Evolutionary conservation across 1,140 invertebrate species (phyloP), one percentile per base, ranked within the genome.

Genomic region (Drosophila carrolli): DNA sequence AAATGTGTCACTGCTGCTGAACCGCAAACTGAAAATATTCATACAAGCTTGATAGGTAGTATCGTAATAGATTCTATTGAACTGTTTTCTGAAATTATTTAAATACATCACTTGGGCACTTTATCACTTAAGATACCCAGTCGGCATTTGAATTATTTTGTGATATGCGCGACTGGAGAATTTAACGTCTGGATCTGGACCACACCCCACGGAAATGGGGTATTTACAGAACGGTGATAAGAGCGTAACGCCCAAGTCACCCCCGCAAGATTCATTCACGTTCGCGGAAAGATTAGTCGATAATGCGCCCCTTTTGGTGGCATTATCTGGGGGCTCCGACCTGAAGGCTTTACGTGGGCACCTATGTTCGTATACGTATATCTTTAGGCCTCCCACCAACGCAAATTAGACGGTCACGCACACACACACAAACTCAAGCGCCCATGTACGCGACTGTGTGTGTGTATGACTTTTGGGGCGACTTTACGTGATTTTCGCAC

Each of bases 131-230:
- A 55, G 41, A 74, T 27, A 29, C 19, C 9, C 10, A 43, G 9
- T 27, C 40, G 14, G n/a, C 37, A 48, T 54, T 60, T 60, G 2
- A 38, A 41, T 59, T 58, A 29, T 74, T 74, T 62, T 35, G n/a
- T 9, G 32, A 70, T 70, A 32, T 38, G 47, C 48, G 7, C 63
- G 55, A 50, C 48, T 38, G 27, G 16, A 59, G 44, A 37, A 40
- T 14, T 38, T 10, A 11, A n/a, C 10, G 77, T 59, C 60, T 81
- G 68, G 81, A 86, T 59, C 60, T 81, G 68, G 81, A 86, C 82
- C 82, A 86, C 82, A 86, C 82, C 82, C 82, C 76, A 81, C 32
- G 68, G 43, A 75, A 75, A 78, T 81, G 62, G 29, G 6, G 48
- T 76, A 59, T 75, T 65, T 61, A 58, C 35, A 48, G 43, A 60